These are phyloP conservation scores for Drosophila neutralis DNA, from an alignment of 2,888 invertebrate genomes.

Conservation along the genomic window DNA sequence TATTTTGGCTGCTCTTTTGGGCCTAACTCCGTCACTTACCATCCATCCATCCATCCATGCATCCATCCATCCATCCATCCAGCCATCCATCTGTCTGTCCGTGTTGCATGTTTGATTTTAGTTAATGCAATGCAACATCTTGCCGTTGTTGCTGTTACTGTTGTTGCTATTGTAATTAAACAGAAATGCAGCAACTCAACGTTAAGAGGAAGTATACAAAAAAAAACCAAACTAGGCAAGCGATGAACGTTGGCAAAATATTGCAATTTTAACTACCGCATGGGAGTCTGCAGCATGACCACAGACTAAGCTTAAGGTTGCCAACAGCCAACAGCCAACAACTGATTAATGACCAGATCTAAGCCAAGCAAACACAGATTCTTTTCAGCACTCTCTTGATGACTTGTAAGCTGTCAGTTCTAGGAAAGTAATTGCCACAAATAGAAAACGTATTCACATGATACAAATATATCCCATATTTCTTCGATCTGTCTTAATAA, in stretches of 20 bases:
- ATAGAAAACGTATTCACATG: not conserved
- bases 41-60: constrained; percentile 36
- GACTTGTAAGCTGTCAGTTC: not conserved
- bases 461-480: not conserved
- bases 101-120: constrained; percentile 72
- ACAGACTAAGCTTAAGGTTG: not conserved
- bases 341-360: not conserved
- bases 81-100: constrained; percentile 52
- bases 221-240: constrained; percentile 33
- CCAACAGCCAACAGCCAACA: not conserved
- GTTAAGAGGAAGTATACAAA: constrained; percentile 59
- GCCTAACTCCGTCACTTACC: constrained; percentile 45
- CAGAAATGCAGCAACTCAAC: constrained; percentile 38
- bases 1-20: constrained; percentile 63
- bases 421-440: not conserved
- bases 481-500: not conserved
- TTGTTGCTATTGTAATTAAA: constrained; percentile 45
- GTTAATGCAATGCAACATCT: constrained; percentile 70
- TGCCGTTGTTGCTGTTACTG: constrained; percentile 19
- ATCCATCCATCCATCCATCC: constrained; percentile 14
- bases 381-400: not conserved
- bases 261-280: constrained; percentile 16
- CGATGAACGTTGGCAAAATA: constrained; percentile 10
- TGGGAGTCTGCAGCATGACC: constrained; percentile 17
- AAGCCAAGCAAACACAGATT: not conserved